phyloP scores from a whole-genome alignment of 2,888 invertebrate species.

The Lithodes maja region DNA sequence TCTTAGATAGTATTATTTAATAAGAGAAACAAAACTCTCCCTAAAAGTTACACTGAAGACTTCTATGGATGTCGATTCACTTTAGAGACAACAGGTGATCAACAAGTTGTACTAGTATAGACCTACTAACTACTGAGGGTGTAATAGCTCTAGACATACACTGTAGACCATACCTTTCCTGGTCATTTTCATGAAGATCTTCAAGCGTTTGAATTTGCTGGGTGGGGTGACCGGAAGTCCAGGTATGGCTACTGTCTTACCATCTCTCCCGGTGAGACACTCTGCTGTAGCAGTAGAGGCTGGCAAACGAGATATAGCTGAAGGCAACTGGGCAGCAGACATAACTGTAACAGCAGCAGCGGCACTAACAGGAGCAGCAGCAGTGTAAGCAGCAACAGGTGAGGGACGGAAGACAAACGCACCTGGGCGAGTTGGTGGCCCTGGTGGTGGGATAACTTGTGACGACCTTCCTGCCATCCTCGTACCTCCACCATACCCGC shows the following conservation, averaged over 20 bases:
- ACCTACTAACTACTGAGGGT: too few relatives aligned
- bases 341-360: neutral
- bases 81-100: too few relatives aligned
- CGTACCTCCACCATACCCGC: neutral
- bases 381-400: neutral
- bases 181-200: slow-evolving; percentile 36
- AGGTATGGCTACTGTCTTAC: neutral
- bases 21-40: too few relatives aligned
- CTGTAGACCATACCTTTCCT: slow-evolving; percentile 16
- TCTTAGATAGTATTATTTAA: too few relatives aligned
- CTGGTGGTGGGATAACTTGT: neutral
- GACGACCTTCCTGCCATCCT: neutral
- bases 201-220: slow-evolving; percentile 36
- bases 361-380: neutral
- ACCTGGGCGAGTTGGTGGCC: slow-evolving; percentile 19
- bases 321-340: neutral
- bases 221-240: slow-evolving; percentile 20
- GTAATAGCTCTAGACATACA: too few relatives aligned
- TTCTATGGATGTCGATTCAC: too few relatives aligned
- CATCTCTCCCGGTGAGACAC: neutral
- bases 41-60: too few relatives aligned
- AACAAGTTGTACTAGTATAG: too few relatives aligned
- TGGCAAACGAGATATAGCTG: neutral
- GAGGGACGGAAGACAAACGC: slow-evolving; percentile 9
- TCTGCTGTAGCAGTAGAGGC: neutral